phyloP scores from a whole-genome alignment of 1,140 invertebrate species.

The Drosophila parabipectinata region DNA sequence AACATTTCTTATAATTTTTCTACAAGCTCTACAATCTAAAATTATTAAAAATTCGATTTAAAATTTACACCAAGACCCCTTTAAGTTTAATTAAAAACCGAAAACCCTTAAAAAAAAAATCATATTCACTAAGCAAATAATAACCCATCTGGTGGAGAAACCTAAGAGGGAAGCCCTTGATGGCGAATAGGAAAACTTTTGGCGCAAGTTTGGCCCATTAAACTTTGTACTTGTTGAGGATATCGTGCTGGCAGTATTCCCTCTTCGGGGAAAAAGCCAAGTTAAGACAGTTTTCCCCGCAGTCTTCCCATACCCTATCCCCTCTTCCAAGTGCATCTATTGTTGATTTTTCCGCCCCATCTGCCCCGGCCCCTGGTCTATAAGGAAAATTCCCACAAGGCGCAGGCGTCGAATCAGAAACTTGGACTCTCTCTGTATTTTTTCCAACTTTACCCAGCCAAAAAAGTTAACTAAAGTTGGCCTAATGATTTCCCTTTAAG shows the following conservation, averaged over 20 bases:
- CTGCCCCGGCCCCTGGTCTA: neutral
- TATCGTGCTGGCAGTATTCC: slow-evolving; percentile 25
- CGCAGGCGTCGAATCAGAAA: slow-evolving; percentile 39
- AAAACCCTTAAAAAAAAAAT: neutral
- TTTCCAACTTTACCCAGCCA: neutral
- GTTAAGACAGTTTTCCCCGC: slow-evolving; percentile 20
- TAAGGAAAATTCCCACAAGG: slow-evolving; percentile 20
- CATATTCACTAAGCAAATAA: neutral
- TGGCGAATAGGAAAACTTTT: slow-evolving; percentile 29
- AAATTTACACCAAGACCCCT: neutral
- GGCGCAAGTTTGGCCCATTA: slow-evolving; percentile 33
- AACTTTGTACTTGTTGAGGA: slow-evolving; percentile 59
- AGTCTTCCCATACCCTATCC: neutral
- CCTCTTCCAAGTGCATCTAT: slow-evolving; percentile 6
- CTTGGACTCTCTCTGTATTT: slow-evolving; percentile 10
- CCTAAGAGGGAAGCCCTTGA: slow-evolving; percentile 23
- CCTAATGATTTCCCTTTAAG: slow-evolving; percentile 22
- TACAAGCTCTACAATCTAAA: no score
- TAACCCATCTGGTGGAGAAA: neutral
- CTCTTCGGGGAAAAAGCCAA: slow-evolving; percentile 18
- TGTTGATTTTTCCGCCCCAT: slow-evolving; percentile 4
- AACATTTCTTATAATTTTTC: no score
- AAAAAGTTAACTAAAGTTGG: neutral
- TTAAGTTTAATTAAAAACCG: neutral
- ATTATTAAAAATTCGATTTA: neutral